These are phyloP conservation scores for Formica exsecta DNA, from an alignment of 1,140 invertebrate species.

Conservation along the genomic window DNA sequence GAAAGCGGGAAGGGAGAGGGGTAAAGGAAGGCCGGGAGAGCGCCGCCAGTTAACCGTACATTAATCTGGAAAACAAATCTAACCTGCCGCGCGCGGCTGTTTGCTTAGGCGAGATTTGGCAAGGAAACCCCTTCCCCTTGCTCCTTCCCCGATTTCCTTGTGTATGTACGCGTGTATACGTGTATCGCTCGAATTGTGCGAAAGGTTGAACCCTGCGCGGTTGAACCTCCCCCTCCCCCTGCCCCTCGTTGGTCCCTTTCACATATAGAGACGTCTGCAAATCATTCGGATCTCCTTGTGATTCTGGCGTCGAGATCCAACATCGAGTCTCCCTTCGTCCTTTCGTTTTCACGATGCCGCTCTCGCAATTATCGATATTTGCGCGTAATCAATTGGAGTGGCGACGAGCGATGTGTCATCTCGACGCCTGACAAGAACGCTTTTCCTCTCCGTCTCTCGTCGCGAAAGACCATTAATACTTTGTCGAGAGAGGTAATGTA, in stretches of 20 bases:
- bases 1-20: neutral
- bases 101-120: slow-evolving; percentile 62
- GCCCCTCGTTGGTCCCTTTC: slow-evolving; percentile 18
- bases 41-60: slow-evolving; percentile 45
- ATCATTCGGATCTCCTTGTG: slow-evolving; percentile 47
- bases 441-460: neutral
- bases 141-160: too few relatives aligned
- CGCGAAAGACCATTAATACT: slow-evolving; percentile 35
- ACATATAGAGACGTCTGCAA: slow-evolving; percentile 31
- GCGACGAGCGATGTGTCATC: neutral
- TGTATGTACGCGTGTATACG: neutral
- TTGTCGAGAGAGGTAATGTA: slow-evolving; percentile 8
- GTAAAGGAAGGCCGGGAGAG: neutral
- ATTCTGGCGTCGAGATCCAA: slow-evolving; percentile 21
- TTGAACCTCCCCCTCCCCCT: neutral
- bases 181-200: slow-evolving; percentile 1
- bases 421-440: neutral
- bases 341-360: slow-evolving; percentile 31
- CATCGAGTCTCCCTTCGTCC: slow-evolving; percentile 8
- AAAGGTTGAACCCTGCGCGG: slow-evolving; percentile 26
- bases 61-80: slow-evolving; percentile 65
- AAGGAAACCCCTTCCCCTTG: neutral
- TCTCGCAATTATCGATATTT: slow-evolving; percentile 56
- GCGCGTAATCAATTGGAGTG: slow-evolving; percentile 50
- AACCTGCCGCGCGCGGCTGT: slow-evolving; percentile 56